These are phyloP conservation scores for Cervus canadensis DNA, from an alignment of 2,113 vertebrate species.

Conservation along the genomic window DNA sequence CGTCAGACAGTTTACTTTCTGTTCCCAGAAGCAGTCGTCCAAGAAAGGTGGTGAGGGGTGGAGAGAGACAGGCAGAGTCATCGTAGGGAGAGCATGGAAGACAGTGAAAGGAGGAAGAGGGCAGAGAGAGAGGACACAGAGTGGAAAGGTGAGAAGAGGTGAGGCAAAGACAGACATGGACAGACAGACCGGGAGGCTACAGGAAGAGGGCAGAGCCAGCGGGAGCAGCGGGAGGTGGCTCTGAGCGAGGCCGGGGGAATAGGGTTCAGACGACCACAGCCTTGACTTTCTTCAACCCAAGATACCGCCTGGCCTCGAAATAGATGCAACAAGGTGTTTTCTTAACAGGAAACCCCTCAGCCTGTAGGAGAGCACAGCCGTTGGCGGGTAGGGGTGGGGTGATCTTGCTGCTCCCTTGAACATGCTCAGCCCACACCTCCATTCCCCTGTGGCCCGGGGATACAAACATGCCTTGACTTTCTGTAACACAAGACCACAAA, in stretches of 20 bases:
- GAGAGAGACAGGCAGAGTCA: background rate
- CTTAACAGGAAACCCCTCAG: background rate
- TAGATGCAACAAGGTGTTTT: background rate
- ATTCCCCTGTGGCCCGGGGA: background rate
- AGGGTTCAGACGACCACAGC: background rate
- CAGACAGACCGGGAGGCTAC: accelerated
- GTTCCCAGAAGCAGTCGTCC: slow-evolving; percentile 53
- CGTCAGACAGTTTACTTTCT: background rate
- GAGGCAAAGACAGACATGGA: background rate
- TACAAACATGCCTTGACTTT: background rate
- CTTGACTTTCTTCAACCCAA: background rate
- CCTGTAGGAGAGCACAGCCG: accelerated
- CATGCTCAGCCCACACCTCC: background rate
- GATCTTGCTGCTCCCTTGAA: background rate
- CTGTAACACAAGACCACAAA: background rate
- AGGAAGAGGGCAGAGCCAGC: background rate
- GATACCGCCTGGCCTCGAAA: background rate
- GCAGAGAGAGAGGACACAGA: too few species aligned
- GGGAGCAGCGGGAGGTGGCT: accelerated
- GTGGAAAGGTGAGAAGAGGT: background rate
- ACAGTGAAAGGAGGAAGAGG: background rate
- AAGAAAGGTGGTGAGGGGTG: background rate
- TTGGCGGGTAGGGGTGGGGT: background rate
- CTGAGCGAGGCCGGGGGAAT: background rate
- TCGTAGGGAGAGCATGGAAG: background rate